A percentile compares a stretch with the other conserved stretches of the same genome.
Evolutionary conservation across 64 coral and sea anemone species (phyloP).

Genomic region (Montipora foliosa): DNA sequence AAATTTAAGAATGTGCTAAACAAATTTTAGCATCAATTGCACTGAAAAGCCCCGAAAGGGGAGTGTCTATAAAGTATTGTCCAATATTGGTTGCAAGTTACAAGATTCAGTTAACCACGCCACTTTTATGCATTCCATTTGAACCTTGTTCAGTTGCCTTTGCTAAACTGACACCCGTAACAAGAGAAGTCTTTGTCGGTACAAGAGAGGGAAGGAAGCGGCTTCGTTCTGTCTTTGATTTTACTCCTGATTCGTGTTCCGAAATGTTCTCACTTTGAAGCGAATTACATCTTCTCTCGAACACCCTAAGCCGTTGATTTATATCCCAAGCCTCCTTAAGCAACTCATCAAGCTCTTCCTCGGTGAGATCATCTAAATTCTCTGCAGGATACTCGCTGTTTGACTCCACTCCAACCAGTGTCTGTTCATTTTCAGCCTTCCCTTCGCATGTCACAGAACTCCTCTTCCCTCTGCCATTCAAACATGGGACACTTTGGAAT

Average conservation of each 20-base stretch:
- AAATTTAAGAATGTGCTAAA: too few species aligned
- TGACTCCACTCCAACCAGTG: not conserved
- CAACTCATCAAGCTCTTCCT: slow-evolving; percentile 66
- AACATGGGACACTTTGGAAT: not conserved
- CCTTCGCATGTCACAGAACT: not conserved
- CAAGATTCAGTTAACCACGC: not conserved
- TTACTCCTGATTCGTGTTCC: not conserved
- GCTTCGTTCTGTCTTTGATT: not conserved
- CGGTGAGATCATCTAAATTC: slow-evolving; percentile 57
- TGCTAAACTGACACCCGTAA: not conserved
- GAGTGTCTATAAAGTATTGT: not conserved
- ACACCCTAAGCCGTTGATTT: slow-evolving; percentile 41
- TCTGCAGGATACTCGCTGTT: not conserved
- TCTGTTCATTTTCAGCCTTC: not conserved
- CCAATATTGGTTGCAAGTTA: not conserved
- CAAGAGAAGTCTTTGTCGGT: slow-evolving; percentile 32
- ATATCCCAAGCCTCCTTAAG: slow-evolving; percentile 60
- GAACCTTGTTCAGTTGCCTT: not conserved
- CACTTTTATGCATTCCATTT: not conserved
- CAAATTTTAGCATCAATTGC: too few species aligned
- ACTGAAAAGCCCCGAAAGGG: too few species aligned
- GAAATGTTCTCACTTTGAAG: not conserved
- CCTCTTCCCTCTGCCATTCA: not conserved
- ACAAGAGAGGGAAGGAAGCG: slow-evolving; percentile 2
- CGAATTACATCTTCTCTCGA: not conserved